These are phyloP conservation scores for Mactra quadrangularis DNA, from an alignment of 1,140 invertebrate species.

Conservation along the genomic window DNA sequence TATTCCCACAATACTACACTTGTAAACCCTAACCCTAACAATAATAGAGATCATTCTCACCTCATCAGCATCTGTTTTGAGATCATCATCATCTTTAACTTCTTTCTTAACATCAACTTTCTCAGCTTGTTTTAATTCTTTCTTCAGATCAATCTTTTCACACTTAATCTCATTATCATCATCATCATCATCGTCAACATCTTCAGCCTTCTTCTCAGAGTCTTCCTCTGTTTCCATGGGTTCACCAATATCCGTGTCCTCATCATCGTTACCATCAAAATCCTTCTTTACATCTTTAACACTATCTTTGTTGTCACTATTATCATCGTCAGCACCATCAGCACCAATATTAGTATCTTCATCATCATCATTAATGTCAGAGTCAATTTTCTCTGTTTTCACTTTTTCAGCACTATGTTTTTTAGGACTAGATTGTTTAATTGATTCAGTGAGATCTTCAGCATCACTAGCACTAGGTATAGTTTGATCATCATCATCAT, in stretches of 20 bases:
- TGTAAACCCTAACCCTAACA: too few species aligned
- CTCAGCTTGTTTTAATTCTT: slow-evolving; percentile 71
- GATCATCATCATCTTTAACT: slow-evolving; percentile 69
- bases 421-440: slow-evolving; percentile 39
- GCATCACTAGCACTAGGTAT: slow-evolving; percentile 19
- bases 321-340: slow-evolving; percentile 23
- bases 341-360: too few species aligned
- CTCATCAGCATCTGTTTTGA: slow-evolving; percentile 62
- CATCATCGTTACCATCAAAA: not conserved
- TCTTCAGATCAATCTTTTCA: slow-evolving; percentile 55
- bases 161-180: slow-evolving; percentile 37
- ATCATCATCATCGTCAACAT: not conserved
- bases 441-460: slow-evolving; percentile 15
- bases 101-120: slow-evolving; percentile 63
- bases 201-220: not conserved
- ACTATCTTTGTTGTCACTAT: slow-evolving; percentile 17
- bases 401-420: slow-evolving; percentile 33
- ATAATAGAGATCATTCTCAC: too few species aligned
- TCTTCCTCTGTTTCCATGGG: slow-evolving; percentile 12
- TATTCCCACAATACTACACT: too few species aligned
- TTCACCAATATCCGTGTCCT: slow-evolving; percentile 9
- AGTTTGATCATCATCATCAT: slow-evolving; percentile 33
- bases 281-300: not conserved
- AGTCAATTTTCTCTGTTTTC: slow-evolving; percentile 27
- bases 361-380: slow-evolving; percentile 32